These are phyloP conservation scores for Lutjanus campechanus DNA, from an alignment of 2,797 vertebrate species.

Conservation along the genomic window DNA sequence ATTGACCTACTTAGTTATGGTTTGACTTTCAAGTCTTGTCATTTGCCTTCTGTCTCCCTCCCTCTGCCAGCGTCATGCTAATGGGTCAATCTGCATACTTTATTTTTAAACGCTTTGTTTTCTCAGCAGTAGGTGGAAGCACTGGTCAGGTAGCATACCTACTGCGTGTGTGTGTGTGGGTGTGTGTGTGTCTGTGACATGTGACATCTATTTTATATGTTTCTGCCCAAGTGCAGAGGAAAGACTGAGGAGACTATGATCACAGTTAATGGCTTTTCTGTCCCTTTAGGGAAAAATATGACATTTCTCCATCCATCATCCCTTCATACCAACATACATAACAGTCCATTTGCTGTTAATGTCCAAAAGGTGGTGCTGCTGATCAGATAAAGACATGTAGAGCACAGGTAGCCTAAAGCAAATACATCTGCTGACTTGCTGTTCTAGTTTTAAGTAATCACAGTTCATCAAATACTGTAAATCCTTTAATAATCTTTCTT, in stretches of 20 bases:
- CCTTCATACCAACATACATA: no score
- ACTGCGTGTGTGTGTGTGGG: neutral
- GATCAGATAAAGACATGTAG: neutral
- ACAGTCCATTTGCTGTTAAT: no score
- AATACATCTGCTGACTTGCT: neutral
- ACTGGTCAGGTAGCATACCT: conserved; percentile 62
- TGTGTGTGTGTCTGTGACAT: neutral
- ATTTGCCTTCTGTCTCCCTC: neutral
- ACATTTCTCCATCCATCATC: no score
- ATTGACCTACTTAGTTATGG: neutral
- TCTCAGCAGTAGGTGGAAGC: neutral
- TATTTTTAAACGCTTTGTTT: conserved; percentile 11
- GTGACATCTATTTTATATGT: no score
- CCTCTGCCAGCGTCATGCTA: neutral
- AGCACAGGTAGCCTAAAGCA: no score
- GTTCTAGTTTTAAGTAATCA: neutral
- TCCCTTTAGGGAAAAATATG: no score
- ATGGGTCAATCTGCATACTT: conserved; percentile 1
- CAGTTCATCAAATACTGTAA: no score
- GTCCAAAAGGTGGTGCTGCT: neutral
- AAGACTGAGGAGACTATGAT: no score
- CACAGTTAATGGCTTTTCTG: no score
- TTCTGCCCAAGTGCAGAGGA: no score
- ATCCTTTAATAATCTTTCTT: no score
- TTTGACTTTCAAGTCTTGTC: neutral